Evolutionary conservation across 2,113 vertebrate genomes (phyloP).

Genomic region (Siniperca knerii): DNA sequence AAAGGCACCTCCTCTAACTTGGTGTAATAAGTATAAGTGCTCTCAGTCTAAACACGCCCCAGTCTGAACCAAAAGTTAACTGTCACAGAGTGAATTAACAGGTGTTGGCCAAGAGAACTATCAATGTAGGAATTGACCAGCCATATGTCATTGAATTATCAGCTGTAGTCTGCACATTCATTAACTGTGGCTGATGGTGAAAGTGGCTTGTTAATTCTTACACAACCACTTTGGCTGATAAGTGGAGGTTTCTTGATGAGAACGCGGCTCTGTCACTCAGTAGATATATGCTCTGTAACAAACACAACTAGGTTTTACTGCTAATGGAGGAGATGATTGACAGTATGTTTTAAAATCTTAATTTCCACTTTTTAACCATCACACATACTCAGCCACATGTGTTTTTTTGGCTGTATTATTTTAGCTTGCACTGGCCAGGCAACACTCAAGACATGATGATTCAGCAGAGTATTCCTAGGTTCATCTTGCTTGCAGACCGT

Average conservation of each 20-base stretch:
- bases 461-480: not conserved
- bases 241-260: not conserved
- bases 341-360: not conserved
- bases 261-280: not conserved
- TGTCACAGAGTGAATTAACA: not conserved
- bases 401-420: slow-evolving; percentile 48
- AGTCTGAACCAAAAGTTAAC: not conserved
- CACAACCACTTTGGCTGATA: not conserved
- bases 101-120: not conserved
- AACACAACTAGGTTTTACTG: slow-evolving; percentile 6
- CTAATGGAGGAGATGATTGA: not conserved
- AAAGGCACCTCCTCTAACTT: not conserved
- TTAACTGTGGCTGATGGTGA: not conserved
- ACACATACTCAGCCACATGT: not conserved
- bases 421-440: slow-evolving; percentile 40
- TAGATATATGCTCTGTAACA: not conserved
- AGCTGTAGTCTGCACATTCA: not conserved
- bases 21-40: not conserved
- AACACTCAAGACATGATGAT: slow-evolving; percentile 35
- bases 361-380: slow-evolving; percentile 22
- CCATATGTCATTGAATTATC: not conserved
- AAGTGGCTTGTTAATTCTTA: not conserved
- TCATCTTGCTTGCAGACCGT: not conserved
- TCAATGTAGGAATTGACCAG: not conserved
- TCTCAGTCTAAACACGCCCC: not conserved